These are phyloP conservation scores for Azemiops feae DNA, from an alignment of 2,113 vertebrate species.

Conservation along the genomic window DNA sequence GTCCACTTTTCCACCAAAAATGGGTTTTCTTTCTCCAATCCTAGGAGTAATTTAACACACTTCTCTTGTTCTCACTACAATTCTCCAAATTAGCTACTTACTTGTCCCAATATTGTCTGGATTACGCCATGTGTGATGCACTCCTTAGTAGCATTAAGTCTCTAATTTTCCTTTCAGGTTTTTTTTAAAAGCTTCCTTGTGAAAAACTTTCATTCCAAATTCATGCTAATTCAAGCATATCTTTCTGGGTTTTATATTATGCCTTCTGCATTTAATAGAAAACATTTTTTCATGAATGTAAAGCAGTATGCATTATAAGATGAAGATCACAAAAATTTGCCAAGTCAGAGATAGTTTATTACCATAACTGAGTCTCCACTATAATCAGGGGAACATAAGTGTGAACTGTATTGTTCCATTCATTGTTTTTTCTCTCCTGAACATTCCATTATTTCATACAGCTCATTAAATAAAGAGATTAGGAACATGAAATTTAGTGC, in stretches of 20 bases:
- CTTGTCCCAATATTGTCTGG: slow-evolving; percentile 78
- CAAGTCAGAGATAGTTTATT: background rate
- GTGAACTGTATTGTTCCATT: background rate
- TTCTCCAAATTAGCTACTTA: slow-evolving; percentile 78
- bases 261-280: background rate
- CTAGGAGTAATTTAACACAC: too few relatives aligned
- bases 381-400: background rate
- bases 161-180: slow-evolving; percentile 80
- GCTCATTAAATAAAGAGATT: background rate
- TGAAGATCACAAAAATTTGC: background rate
- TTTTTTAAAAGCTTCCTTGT: slow-evolving; percentile 74
- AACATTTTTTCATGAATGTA: background rate
- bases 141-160: slow-evolving; percentile 77
- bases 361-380: background rate
- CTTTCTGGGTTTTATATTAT: background rate
- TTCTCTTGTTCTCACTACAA: slow-evolving; percentile 50
- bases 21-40: too few relatives aligned
- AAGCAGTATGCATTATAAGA: background rate
- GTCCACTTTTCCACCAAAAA: background rate
- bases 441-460: background rate
- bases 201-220: background rate
- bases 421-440: background rate
- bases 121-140: slow-evolving; percentile 76
- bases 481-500: background rate
- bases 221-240: background rate